Evolutionary conservation across 2,113 vertebrate species (phyloP), one percentile per base, ranked within the genome.

Genomic region (Nymphicus hollandicus): DNA sequence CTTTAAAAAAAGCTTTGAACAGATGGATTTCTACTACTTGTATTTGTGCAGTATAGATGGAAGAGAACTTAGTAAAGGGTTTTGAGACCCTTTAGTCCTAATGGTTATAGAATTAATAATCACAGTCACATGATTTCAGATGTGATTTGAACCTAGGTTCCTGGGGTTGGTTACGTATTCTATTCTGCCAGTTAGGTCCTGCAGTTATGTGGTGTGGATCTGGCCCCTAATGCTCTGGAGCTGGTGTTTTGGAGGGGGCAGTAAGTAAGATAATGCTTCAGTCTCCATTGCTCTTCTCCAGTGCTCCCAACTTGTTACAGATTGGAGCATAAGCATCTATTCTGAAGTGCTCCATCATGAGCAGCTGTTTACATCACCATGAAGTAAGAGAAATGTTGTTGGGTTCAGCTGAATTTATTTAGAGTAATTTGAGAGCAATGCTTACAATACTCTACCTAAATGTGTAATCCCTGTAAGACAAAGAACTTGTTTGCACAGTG

Each of bases 311-410:
- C 17, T 20, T 18, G 4, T 31, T 18, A 10, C 29, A 37, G 39
- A 12, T 8, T 55, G 82, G 41, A 60, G 37, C 37, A 31, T 10
- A 7, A n/a, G 53, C 43, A 14, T 37, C 63, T 66, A 1, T 73
- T 41, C 37, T 8, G 65, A 9, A 72, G 64, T 10, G 60, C 28
- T 47, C 31, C 17, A 1, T 9, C 2, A 0, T 1, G 33, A 70
- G 66, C 81, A n/a, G 50, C n/a, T 68, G 64, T 6, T 39, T 23
- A 8, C 20, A 29, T 11, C 27, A 23, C 28, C 17, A 2, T 9
- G 5, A 22, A 28, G 61, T 2, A 33, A 25, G 31, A 65, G 35
- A 50, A n/a, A 18, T 13, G 58, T 35, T 15, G 7, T 2, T 17
- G 37, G 18, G 35, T 47, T 63, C 35, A 13, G 37, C 27, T 37